A percentile compares a stretch with the other conserved stretches of the same genome.
These are phyloP conservation scores for Dolichopus griseipennis DNA, from an alignment of 2,888 invertebrate genomes.

Conservation along the genomic window DNA sequence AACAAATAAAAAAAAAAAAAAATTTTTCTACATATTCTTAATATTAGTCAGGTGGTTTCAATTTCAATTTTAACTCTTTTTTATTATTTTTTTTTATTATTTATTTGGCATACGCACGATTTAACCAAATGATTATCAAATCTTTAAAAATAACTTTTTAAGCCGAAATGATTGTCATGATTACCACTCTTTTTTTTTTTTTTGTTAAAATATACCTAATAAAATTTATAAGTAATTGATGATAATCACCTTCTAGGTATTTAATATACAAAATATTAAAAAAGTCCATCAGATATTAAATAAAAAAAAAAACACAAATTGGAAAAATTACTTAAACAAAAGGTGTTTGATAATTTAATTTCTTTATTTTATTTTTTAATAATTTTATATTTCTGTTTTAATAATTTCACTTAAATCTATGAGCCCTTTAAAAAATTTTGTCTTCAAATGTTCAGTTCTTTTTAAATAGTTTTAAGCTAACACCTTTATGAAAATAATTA, in stretches of 20 bases:
- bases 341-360: not conserved
- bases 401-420: no score
- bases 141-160: not conserved
- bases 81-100: no score
- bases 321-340: not conserved
- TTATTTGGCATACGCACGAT: no score
- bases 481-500: no score
- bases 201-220: not conserved
- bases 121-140: not conserved
- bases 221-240: not conserved
- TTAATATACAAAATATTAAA: not conserved
- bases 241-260: not conserved
- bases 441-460: no score
- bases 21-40: not conserved
- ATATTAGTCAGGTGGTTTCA: not conserved
- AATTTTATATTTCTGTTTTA: no score
- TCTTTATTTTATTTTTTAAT: not conserved
- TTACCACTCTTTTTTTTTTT: no score
- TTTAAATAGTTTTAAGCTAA: no score
- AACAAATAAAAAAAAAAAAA: not conserved
- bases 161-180: not conserved
- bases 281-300: no score
- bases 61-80: not conserved
- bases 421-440: no score
- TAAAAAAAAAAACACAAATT: no score